Conservation (phyloP, 1,140 invertebrate genomes). For the Tetramorium simillimum region DNA sequence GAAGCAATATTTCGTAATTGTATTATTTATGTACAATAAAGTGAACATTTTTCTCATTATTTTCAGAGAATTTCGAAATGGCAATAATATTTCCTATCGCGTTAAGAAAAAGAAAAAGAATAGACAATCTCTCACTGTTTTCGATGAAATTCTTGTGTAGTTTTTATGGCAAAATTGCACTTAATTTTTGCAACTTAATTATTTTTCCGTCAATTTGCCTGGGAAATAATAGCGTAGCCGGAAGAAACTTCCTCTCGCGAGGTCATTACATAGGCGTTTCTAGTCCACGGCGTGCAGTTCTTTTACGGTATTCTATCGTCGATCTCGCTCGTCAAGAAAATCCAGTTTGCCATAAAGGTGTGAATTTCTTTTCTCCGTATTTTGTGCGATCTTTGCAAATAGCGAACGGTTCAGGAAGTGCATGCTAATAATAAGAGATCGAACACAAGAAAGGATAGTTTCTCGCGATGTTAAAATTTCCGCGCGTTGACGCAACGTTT, state of each 20-base stretch:
- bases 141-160: not conserved
- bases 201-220: conserved; percentile 49
- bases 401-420: not conserved
- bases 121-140: not conserved
- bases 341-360: not conserved
- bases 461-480: not conserved
- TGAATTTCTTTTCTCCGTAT: conserved; percentile 1
- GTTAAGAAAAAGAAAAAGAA: not conserved
- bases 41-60: not conserved
- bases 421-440: not conserved
- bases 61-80: not conserved
- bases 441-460: not conserved
- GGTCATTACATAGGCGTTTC: conserved; percentile 40
- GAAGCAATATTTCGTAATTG: not conserved
- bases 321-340: conserved; percentile 21
- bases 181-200: conserved; percentile 47
- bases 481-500: conserved; percentile 14
- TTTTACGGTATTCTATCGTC: not conserved
- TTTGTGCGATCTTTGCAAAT: not conserved
- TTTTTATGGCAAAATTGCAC: conserved; percentile 9
- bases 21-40: not conserved
- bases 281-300: not conserved
- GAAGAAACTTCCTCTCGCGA: conserved; percentile 18
- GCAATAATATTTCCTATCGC: not conserved
- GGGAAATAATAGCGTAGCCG: conserved; percentile 14